Percentiles rank a stretch among this genome's conserved stretches.
phyloP scores from a whole-genome alignment of 1,140 invertebrate genomes.

The Orchesella cincta region DNA sequence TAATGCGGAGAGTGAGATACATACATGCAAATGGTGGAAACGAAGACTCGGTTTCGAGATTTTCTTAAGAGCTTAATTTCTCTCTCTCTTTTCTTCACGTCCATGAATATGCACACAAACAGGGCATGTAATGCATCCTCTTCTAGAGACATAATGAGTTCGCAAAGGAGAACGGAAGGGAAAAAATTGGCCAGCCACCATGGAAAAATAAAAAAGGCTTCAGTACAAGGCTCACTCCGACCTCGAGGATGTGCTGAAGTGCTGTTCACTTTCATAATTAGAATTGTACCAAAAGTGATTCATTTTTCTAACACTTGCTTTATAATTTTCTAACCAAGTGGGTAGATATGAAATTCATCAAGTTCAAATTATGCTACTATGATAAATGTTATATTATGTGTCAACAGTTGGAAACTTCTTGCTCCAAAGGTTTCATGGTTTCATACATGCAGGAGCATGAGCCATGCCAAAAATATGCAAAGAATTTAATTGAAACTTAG shows the following conservation, averaged over 20 bases:
- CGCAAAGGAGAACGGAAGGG: background rate
- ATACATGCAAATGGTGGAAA: too few relatives aligned
- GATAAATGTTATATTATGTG: too few relatives aligned
- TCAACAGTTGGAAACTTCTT: too few relatives aligned
- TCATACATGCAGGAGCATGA: too few relatives aligned
- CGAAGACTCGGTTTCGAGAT: background rate
- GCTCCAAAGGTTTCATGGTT: too few relatives aligned
- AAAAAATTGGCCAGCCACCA: slow-evolving; percentile 18
- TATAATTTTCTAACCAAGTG: too few relatives aligned
- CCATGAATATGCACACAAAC: slow-evolving; percentile 1
- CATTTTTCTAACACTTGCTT: too few relatives aligned
- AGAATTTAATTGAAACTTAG: too few relatives aligned
- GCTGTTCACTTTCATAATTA: background rate
- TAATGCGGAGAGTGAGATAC: too few relatives aligned
- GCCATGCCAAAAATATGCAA: too few relatives aligned
- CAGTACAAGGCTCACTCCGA: background rate
- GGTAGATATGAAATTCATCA: too few relatives aligned
- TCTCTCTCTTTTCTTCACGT: background rate
- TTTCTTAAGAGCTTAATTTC: background rate
- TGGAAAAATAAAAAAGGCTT: background rate
- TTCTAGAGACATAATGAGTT: background rate
- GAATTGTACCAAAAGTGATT: background rate
- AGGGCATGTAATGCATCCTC: slow-evolving; percentile 26
- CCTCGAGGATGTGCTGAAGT: background rate
- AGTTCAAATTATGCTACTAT: too few relatives aligned